phyloP scores from a whole-genome alignment of 2,797 vertebrate genomes.

The Fringilla coelebs region DNA sequence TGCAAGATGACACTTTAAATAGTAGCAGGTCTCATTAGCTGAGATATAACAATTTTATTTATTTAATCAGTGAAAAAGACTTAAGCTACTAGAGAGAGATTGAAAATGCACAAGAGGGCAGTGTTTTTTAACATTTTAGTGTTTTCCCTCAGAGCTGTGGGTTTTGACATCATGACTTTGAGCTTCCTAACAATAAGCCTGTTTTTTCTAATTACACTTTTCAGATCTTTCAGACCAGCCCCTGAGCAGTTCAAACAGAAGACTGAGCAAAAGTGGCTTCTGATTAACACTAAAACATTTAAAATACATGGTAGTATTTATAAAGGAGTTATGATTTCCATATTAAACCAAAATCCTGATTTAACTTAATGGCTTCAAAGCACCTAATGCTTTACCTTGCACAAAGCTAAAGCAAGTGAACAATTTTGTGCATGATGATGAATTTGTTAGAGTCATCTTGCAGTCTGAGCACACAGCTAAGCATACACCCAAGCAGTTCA shows the following conservation, averaged over 20 bases:
- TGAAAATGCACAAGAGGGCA: slow-evolving; percentile 18
- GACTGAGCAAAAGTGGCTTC: neutral
- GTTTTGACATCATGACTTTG: neutral
- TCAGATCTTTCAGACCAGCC: neutral
- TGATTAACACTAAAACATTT: neutral
- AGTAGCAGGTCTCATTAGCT: neutral
- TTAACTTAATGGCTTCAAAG: neutral
- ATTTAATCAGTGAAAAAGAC: neutral
- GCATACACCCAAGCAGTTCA: neutral
- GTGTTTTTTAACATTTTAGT: neutral
- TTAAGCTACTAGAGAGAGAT: neutral
- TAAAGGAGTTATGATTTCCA: neutral
- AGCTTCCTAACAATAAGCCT: neutral
- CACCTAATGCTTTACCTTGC: neutral
- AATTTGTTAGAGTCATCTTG: neutral
- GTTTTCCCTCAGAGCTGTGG: neutral
- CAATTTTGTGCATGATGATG: neutral
- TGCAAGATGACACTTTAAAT: neutral
- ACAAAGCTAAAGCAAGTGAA: neutral
- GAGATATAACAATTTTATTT: neutral
- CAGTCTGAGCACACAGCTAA: neutral
- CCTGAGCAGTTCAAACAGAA: neutral
- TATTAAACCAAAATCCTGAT: neutral
- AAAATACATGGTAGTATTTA: neutral
- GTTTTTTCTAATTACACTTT: neutral